Conservation (phyloP, 2,888 invertebrate species). For the Elmis aenea region DNA sequence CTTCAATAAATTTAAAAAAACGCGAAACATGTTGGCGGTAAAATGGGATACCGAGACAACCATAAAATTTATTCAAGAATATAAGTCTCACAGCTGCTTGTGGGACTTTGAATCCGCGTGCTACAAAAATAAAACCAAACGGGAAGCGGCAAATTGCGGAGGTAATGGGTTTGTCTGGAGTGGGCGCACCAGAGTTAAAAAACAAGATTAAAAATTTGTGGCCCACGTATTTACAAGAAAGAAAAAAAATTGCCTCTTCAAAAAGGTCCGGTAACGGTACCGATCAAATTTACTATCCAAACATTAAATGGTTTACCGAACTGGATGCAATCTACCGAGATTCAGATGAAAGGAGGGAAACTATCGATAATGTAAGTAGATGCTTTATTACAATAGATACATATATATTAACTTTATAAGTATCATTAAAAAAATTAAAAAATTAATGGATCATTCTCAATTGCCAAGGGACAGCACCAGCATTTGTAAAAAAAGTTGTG, state of each 20-base stretch:
- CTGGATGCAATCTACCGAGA: conserved; percentile 6
- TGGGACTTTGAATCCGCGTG: no score
- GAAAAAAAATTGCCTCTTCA: conserved; percentile 6
- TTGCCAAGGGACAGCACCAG: conserved; percentile 4
- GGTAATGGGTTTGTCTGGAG: conserved; percentile 4
- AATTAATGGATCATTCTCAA: conserved; percentile 6
- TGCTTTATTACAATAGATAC: background rate
- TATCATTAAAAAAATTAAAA: background rate
- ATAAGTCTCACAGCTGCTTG: no score
- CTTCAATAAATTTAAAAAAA: no score
- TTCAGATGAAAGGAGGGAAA: conserved; percentile 4
- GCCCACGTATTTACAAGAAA: conserved; percentile 9
- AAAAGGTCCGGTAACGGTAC: conserved; percentile 7
- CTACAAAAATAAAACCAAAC: no score
- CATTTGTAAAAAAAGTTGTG: conserved; percentile 2
- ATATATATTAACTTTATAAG: conserved; percentile 1
- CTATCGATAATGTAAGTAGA: conserved; percentile 8
- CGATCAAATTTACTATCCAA: conserved; percentile 6
- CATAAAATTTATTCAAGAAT: no score
- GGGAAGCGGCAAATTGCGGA: no score
- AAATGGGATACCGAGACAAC: no score
- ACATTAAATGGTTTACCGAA: conserved; percentile 7
- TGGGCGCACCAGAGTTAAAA: conserved; percentile 2
- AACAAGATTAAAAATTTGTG: conserved; percentile 8
- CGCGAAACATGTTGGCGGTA: no score